Conservation (phyloP, 2,888 invertebrate genomes). For the Parnassius mnemosyne region DNA sequence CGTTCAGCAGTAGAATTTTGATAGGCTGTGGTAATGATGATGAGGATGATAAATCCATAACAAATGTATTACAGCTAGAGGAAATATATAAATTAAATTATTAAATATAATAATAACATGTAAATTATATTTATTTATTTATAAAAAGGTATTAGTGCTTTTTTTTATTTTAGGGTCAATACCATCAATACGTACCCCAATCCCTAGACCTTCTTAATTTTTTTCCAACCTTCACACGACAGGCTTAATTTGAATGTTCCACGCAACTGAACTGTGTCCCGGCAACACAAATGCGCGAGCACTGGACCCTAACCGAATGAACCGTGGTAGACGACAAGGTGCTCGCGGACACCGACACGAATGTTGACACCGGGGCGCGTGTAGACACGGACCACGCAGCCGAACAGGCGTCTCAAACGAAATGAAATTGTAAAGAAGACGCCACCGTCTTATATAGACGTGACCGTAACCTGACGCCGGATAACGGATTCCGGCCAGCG, state of each 20-base stretch:
- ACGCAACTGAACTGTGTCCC: slow-evolving; percentile 68
- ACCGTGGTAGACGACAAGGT: slow-evolving; percentile 42
- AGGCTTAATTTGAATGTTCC: slow-evolving; percentile 59
- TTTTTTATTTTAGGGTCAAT: background rate
- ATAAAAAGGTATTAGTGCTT: background rate
- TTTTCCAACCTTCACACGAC: slow-evolving; percentile 57
- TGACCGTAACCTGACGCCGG: slow-evolving; percentile 79
- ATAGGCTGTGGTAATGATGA: too few species aligned
- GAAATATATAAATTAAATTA: too few species aligned
- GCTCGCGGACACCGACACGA: slow-evolving; percentile 52
- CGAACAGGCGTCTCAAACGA: slow-evolving; percentile 71
- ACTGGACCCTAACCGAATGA: slow-evolving; percentile 59
- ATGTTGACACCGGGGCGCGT: slow-evolving; percentile 37
- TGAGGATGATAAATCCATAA: too few species aligned
- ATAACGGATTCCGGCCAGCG: slow-evolving; percentile 71
- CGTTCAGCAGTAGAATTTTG: too few species aligned
- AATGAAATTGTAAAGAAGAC: slow-evolving; percentile 80
- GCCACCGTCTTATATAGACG: slow-evolving; percentile 79
- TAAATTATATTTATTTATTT: background rate
- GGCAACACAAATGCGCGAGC: slow-evolving; percentile 53
- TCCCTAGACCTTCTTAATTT: slow-evolving; percentile 43
- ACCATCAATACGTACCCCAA: slow-evolving; percentile 30
- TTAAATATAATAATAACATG: too few species aligned
- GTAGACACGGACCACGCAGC: slow-evolving; percentile 56
- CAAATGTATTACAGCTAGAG: too few species aligned